A percentile compares a stretch with the other conserved stretches of the same genome.
phyloP scores from a whole-genome alignment of 2,113 vertebrate species.

The Takifugu flavidus region DNA sequence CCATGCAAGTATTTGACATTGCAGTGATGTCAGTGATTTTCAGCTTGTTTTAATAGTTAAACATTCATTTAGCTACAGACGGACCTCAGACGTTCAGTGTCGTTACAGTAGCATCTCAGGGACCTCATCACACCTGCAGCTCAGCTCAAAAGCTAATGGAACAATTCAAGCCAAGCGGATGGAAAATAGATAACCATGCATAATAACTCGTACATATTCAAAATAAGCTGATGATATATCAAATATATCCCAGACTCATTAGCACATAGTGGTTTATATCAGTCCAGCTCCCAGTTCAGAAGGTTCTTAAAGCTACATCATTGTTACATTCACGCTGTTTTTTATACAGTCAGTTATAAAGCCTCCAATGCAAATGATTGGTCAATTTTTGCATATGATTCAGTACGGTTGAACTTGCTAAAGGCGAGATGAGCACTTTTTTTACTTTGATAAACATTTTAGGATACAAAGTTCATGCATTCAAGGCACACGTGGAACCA shows the following conservation, averaged over 20 bases:
- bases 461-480: slow-evolving; percentile 25
- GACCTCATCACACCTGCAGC: neutral
- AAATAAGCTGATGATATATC: neutral
- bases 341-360: neutral
- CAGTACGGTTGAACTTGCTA: neutral
- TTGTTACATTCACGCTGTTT: neutral
- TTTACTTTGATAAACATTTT: slow-evolving; percentile 12
- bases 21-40: neutral
- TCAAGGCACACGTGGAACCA: slow-evolving; percentile 40
- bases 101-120: slow-evolving; percentile 5
- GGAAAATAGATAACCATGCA: neutral
- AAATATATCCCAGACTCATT: neutral
- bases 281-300: neutral
- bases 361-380: neutral
- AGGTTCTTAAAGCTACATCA: slow-evolving; percentile 1
- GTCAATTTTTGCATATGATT: no score
- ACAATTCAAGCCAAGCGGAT: no score
- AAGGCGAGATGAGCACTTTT: neutral
- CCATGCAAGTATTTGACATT: neutral
- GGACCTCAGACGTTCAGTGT: slow-evolving; percentile 10
- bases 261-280: slow-evolving; percentile 1
- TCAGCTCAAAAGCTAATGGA: neutral
- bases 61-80: neutral
- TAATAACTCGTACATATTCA: neutral
- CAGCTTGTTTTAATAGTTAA: neutral